Base-by-base conservation (phyloP, 2,888 invertebrate genomes). In the Chrysolina americana region DNA sequence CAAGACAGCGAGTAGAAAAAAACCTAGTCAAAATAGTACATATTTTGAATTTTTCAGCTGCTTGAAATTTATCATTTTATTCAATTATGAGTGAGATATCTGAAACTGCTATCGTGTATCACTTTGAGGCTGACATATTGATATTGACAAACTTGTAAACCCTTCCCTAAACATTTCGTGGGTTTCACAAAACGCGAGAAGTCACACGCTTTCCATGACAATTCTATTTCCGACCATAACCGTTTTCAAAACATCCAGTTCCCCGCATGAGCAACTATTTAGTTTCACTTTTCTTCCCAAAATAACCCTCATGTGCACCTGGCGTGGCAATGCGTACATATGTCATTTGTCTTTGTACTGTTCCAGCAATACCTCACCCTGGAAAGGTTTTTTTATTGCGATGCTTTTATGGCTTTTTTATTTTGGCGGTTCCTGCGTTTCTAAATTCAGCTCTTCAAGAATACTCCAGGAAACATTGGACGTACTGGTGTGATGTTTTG, bases 341-440 rank as follows among this genome's bases (percentile, higher is more conserved):
- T 78, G 76, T 71, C 77, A 74, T 74, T 76, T 70, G 74, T 72
- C 78, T 78, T 77, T 74, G 74, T 76, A 71, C 68, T 68, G 69
- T 74, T 69, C 64, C 47, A 68, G 65, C 63, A 68, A 69, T 68
- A 76, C 71, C 48, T 74, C 74, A 63, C 66, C 41, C 41, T 48
- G 63, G 69, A 75, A 71, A 62, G 28, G 41, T 70, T 74, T 72
- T 50, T 62, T 74, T 76, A 70, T 65, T 62, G 68, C 48, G 59
- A 47, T 53, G 65, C 69, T 65, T 69, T 71, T 71, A 59, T 66
- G 48, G 65, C 62, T 70, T 66, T 73, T 75, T 76, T 76, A 70
- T 73, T 66, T 65, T 44, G 53, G 56, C 69, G 47, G 70, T 73
- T 66, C 65, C 59, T 66, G 75, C 47, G 74, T n/a, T 56, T 73